phyloP scores from a whole-genome alignment of 2,888 invertebrate species.

The Lissocephala sabroskyi region DNA sequence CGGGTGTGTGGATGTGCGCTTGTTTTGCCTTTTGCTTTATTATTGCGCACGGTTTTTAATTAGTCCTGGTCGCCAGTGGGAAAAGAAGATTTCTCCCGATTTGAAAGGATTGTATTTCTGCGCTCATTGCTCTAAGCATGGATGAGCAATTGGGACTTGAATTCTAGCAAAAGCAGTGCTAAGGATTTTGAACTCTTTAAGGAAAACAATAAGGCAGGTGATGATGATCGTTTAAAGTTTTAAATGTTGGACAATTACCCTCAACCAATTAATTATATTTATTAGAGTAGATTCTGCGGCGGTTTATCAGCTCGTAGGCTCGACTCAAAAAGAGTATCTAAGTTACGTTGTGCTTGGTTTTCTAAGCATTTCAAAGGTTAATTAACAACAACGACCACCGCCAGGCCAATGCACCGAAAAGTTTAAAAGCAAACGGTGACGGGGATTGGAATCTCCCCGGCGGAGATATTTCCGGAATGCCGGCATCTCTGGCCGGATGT shows the following conservation, averaged over 20 bases:
- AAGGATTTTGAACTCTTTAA: no score
- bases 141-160: no score
- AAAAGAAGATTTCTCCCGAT: no score
- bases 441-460: background rate
- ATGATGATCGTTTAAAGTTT: no score
- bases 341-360: no score
- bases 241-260: no score
- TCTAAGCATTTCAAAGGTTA: slow-evolving; percentile 1
- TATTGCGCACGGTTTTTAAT: slow-evolving; percentile 41
- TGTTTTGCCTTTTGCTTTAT: background rate
- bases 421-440: background rate
- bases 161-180: no score
- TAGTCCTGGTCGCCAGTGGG: slow-evolving; percentile 24
- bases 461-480: background rate
- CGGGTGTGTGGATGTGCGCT: background rate
- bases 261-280: no score
- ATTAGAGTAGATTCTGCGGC: background rate
- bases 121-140: no score
- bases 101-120: no score
- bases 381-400: background rate
- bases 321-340: no score
- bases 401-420: background rate
- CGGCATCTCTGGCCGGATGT: background rate
- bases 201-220: background rate
- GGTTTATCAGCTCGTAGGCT: background rate